Evolutionary conservation across 2,113 vertebrate species (phyloP).

Genomic region (Raja brachyura): DNA sequence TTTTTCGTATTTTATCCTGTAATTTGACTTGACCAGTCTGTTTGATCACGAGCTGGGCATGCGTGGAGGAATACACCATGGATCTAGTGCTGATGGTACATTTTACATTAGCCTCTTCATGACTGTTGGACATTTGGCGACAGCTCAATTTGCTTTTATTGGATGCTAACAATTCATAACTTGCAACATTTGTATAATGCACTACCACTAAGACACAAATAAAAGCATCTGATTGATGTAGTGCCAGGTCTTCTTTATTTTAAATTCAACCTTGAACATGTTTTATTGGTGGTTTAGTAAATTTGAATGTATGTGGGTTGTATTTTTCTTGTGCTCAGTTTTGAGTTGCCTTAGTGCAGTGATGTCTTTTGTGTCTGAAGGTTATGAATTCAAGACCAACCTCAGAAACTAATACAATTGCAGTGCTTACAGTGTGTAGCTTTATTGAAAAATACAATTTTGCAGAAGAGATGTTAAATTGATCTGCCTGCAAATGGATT

Average conservation of each 20-base stretch:
- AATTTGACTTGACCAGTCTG: background rate
- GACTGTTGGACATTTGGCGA: background rate
- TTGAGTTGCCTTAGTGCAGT: background rate
- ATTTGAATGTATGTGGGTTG: background rate
- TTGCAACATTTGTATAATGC: background rate
- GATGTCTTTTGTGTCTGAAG: background rate
- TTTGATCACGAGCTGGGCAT: background rate
- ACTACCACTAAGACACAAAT: background rate
- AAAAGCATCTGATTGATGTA: background rate
- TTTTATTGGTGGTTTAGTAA: background rate
- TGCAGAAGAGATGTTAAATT: background rate
- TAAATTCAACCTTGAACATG: background rate
- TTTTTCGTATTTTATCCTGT: too few species aligned
- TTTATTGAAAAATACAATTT: background rate
- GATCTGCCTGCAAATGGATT: background rate
- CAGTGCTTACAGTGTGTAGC: background rate
- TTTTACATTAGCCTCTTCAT: slow-evolving; percentile 10
- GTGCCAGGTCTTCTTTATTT: background rate
- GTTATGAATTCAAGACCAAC: background rate
- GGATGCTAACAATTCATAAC: slow-evolving; percentile 6
- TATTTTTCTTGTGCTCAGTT: background rate
- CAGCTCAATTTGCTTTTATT: slow-evolving; percentile 30
- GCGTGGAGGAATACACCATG: background rate
- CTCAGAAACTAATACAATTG: background rate
- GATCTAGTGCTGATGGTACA: background rate